These are phyloP conservation scores for Triops longicaudatus DNA, from an alignment of 1,140 invertebrate species.

Conservation along the genomic window DNA sequence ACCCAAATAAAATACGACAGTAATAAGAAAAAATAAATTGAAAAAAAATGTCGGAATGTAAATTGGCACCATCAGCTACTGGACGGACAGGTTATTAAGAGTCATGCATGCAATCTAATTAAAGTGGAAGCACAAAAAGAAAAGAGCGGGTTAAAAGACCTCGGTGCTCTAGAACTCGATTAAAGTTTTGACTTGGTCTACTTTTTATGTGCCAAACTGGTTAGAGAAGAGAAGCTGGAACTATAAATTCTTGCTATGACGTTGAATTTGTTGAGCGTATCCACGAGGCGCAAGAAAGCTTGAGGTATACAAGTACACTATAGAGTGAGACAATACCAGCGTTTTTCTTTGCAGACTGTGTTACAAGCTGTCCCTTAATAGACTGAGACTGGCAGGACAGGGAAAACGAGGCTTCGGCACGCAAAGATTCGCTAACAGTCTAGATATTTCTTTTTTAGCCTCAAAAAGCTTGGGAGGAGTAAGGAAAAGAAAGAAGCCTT, in stretches of 20 bases:
- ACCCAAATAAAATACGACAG: too few relatives aligned
- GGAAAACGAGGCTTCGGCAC: background rate
- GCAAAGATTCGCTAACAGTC: background rate
- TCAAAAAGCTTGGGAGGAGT: background rate
- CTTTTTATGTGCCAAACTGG: background rate
- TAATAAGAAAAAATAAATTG: too few relatives aligned
- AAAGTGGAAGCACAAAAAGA: background rate
- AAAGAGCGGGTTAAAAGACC: background rate
- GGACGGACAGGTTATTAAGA: conserved; percentile 14
- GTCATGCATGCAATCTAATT: conserved; percentile 15
- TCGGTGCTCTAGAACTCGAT: conserved; percentile 1
- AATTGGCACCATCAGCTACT: conserved; percentile 14
- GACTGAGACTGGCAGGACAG: conserved; percentile 13
- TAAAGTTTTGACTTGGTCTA: conserved; percentile 8
- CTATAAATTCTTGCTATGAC: background rate
- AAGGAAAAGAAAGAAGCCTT: background rate
- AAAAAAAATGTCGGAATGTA: background rate
- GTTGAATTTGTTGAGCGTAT: background rate
- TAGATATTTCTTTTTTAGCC: background rate
- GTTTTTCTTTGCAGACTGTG: background rate
- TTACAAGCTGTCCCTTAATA: background rate
- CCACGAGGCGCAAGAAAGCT: background rate
- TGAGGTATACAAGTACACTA: background rate
- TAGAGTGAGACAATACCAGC: background rate
- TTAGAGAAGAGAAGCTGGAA: background rate